phyloP scores from a whole-genome alignment of 2,113 vertebrate genomes.

The Perca schrenkii region DNA sequence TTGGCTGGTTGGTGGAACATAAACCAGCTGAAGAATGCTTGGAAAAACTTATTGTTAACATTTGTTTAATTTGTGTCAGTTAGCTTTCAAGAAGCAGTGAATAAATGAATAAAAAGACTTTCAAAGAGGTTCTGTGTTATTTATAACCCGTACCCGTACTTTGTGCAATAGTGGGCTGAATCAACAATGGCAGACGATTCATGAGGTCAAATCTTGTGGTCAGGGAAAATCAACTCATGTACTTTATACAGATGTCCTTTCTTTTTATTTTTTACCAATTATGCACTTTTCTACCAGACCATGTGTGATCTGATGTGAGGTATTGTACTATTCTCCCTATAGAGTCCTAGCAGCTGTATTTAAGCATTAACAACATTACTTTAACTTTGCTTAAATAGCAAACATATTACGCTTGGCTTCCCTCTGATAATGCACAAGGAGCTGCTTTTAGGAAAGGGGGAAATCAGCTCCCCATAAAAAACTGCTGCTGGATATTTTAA shows the following conservation, averaged over 20 bases:
- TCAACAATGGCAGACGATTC: background rate
- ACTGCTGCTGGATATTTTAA: conserved; percentile 63
- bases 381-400: conserved; percentile 26
- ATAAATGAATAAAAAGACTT: background rate
- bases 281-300: background rate
- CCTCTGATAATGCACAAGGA: conserved; percentile 24
- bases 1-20: background rate
- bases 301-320: background rate
- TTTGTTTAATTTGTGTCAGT: background rate
- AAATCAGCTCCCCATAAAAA: conserved; percentile 39
- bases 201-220: background rate
- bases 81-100: background rate
- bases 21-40: background rate
- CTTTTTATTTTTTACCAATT: background rate
- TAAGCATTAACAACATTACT: conserved; percentile 14
- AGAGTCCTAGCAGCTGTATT: background rate
- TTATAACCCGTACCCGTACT: background rate
- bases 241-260: background rate
- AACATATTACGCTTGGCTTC: conserved; percentile 41
- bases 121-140: background rate
- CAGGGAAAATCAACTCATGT: background rate
- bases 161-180: background rate
- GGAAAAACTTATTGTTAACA: background rate
- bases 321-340: background rate
- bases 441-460: conserved; percentile 38